phyloP scores from a whole-genome alignment of 1,140 invertebrate species.

The Glossosoma conforme region DNA sequence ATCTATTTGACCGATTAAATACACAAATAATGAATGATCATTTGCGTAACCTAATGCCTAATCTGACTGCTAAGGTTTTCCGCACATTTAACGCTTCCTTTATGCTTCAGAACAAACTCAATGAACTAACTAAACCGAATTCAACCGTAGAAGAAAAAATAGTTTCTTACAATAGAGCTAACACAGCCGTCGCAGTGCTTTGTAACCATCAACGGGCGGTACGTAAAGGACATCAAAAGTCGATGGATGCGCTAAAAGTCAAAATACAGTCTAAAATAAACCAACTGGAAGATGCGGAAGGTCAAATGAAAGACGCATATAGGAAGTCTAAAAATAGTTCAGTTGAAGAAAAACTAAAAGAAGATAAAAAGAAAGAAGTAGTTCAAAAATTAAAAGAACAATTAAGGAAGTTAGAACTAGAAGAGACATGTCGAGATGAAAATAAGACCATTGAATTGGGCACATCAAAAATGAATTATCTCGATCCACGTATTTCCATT shows the following conservation, averaged over 20 bases:
- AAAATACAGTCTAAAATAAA: conserved; percentile 93
- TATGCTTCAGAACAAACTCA: conserved; percentile 94
- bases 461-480: conserved; percentile 98
- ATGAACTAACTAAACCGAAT: conserved; percentile 83
- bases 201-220: conserved; percentile 99
- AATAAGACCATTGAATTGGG: conserved; percentile 99
- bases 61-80: conserved; percentile 98
- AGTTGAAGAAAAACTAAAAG: conserved; percentile 71
- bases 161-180: conserved; percentile 95
- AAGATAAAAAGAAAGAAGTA: conserved; percentile 90
- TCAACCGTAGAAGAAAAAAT: conserved; percentile 80
- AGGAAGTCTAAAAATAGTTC: conserved; percentile 77
- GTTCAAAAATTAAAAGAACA: conserved; percentile 86
- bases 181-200: conserved; percentile 94
- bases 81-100: conserved; percentile 99
- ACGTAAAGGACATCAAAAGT: conserved; percentile 95
- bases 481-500: conserved; percentile 97
- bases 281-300: conserved; percentile 75
- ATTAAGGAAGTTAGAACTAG: conserved; percentile 90
- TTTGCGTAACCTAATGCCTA: conserved; percentile 94
- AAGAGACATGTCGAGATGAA: conserved; percentile 97
- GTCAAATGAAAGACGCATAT: conserved; percentile 67
- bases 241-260: conserved; percentile 95
- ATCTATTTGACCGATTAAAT: conserved; percentile 97
- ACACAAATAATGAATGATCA: conserved; percentile 96